A percentile compares a stretch with the other conserved stretches of the same genome.
These are phyloP conservation scores for Engraulis encrasicolus DNA, from an alignment of 2,113 vertebrate genomes.

Conservation along the genomic window DNA sequence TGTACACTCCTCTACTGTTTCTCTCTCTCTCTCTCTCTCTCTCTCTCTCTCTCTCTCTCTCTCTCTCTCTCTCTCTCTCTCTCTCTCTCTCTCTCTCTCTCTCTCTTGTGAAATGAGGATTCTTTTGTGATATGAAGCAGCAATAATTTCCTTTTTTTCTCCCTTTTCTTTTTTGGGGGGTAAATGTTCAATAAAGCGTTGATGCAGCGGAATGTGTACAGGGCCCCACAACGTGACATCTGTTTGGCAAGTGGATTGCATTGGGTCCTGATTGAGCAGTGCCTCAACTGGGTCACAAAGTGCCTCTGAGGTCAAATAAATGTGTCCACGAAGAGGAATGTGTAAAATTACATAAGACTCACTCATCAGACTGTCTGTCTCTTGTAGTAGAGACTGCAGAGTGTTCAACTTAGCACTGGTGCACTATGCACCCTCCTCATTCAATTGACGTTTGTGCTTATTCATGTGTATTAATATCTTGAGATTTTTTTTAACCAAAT, in stretches of 20 bases:
- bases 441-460: too few species aligned
- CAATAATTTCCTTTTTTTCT: background rate
- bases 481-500: too few species aligned
- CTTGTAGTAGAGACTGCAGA: background rate
- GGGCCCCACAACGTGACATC: background rate
- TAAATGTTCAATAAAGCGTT: background rate
- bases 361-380: background rate
- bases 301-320: conserved; percentile 14
- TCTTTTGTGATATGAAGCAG: background rate
- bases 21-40: background rate
- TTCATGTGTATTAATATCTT: too few species aligned
- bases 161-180: too few species aligned
- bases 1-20: background rate
- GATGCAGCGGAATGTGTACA: background rate
- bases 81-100: background rate
- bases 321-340: conserved; percentile 7
- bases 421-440: background rate
- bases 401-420: background rate
- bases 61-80: background rate
- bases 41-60: background rate
- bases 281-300: conserved; percentile 20
- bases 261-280: conserved; percentile 30
- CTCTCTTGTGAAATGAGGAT: background rate
- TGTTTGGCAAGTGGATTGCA: conserved; percentile 16
- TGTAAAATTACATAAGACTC: background rate